These are phyloP conservation scores for Gymnarchus niloticus DNA, from an alignment of 2,113 vertebrate species.

Conservation along the genomic window DNA sequence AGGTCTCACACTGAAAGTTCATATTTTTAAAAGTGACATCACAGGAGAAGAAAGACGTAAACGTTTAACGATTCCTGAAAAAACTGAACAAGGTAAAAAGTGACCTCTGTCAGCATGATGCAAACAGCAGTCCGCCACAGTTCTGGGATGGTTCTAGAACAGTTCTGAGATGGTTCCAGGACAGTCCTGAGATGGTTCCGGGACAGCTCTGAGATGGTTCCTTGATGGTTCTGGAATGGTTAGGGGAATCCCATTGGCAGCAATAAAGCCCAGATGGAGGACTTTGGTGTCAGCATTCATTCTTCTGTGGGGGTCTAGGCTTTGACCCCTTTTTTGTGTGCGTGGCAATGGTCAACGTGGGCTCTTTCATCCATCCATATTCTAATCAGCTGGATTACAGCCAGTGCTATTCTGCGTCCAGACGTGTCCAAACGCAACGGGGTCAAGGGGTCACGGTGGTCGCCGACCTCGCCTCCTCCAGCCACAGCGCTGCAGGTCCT, in stretches of 20 bases:
- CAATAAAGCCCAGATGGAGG: constrained; percentile 57
- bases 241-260: constrained; percentile 58
- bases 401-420: constrained; percentile 57
- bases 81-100: constrained; percentile 34
- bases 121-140: constrained; percentile 58
- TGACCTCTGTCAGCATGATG: constrained; percentile 25
- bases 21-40: constrained; percentile 36
- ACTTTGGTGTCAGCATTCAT: constrained; percentile 40
- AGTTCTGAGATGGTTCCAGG: constrained; percentile 65
- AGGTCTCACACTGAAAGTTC: constrained; percentile 51
- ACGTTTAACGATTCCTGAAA: constrained; percentile 53
- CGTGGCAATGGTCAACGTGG: constrained; percentile 36
- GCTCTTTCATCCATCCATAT: constrained; percentile 61
- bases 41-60: constrained; percentile 47
- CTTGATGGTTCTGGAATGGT: constrained; percentile 65
- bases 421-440: constrained; percentile 76
- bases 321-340: constrained; percentile 48
- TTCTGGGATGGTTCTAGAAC: too few relatives aligned
- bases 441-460: constrained; percentile 58
- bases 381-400: constrained; percentile 66
- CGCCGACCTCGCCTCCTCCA: constrained; percentile 70
- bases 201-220: constrained; percentile 64
- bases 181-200: too few relatives aligned
- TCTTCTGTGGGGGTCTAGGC: constrained; percentile 48
- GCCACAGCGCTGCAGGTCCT: constrained; percentile 51